Conservation (phyloP, 53 echinoderm and acorn worm genomes). For the Stichopus horrens region DNA sequence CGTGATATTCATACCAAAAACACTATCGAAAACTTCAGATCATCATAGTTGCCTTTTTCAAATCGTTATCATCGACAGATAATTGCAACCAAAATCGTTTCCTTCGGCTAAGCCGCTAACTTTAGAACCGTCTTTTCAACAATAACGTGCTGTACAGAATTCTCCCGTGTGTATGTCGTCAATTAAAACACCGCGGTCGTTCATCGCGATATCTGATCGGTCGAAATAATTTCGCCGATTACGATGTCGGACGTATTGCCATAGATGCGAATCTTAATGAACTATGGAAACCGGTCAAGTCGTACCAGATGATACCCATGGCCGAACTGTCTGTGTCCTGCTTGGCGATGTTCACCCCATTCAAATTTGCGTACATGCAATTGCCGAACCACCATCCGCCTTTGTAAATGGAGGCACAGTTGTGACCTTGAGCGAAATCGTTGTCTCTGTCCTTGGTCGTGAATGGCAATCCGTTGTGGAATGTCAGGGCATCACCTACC, state of each 20-base stretch:
- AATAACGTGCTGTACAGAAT: too few species aligned
- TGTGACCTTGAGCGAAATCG: slow-evolving; percentile 45
- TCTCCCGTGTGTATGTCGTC: too few species aligned
- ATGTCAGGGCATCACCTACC: slow-evolving; percentile 64
- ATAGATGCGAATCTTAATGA: slow-evolving; percentile 57
- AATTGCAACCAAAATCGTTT: too few species aligned
- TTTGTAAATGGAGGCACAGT: slow-evolving; percentile 53
- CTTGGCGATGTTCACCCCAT: slow-evolving; percentile 52
- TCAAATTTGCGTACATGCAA: slow-evolving; percentile 65
- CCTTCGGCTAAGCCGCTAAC: too few species aligned
- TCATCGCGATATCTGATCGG: too few species aligned
- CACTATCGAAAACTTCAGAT: too few species aligned
- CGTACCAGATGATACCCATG: slow-evolving; percentile 60
- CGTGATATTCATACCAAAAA: too few species aligned
- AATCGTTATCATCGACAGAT: too few species aligned
- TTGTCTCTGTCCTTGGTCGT: slow-evolving; percentile 66
- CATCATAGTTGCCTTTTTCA: too few species aligned
- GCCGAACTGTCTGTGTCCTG: slow-evolving; percentile 56
- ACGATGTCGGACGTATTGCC: slow-evolving; percentile 48
- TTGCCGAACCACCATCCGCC: slow-evolving; percentile 66
- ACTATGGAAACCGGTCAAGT: slow-evolving; percentile 52
- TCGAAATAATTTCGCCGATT: background rate
- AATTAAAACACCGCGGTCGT: too few species aligned
- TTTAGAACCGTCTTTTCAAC: too few species aligned
- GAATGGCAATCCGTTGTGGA: slow-evolving; percentile 65